phyloP scores from a whole-genome alignment of 2,888 invertebrate genomes.

The Nemurella pictetii region DNA sequence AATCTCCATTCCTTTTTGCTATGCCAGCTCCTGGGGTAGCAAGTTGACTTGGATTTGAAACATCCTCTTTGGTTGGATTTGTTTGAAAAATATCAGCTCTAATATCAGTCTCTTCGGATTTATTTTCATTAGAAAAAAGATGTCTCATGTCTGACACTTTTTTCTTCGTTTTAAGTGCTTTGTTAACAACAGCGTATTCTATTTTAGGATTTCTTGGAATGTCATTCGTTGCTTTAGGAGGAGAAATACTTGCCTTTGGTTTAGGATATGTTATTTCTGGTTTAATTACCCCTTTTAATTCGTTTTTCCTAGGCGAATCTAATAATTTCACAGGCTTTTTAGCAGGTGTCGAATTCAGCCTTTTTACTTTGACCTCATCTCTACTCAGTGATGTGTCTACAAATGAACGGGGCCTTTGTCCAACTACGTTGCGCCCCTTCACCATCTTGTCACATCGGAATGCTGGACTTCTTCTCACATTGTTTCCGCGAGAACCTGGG shows the following conservation, averaged over 20 bases:
- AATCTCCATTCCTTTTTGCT: not conserved
- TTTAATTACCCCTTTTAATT: not conserved
- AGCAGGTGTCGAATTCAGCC: conserved; percentile 22
- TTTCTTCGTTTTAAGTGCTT: not conserved
- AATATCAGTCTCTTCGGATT: not conserved
- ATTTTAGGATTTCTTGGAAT: not conserved
- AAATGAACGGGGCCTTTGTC: conserved; percentile 6
- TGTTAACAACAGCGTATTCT: not conserved
- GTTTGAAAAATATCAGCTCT: not conserved
- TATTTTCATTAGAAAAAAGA: not conserved
- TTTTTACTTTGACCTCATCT: conserved; percentile 16
- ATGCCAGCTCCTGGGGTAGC: not conserved
- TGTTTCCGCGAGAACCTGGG: conserved; percentile 29
- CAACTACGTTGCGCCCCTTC: conserved; percentile 32
- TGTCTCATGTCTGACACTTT: not conserved
- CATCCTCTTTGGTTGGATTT: not conserved
- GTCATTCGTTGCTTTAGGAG: not conserved
- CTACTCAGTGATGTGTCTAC: not conserved
- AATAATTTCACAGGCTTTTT: not conserved
- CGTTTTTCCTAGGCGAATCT: not conserved
- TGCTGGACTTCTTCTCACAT: conserved; percentile 55
- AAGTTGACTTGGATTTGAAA: not conserved
- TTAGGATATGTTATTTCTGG: not conserved
- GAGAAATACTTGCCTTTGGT: not conserved
- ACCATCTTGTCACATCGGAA: conserved; percentile 53